Percentiles rank a stretch among this genome's conserved stretches.
These are phyloP conservation scores for Pterostichus madidus DNA, from an alignment of 2,888 invertebrate genomes.

Conservation along the genomic window DNA sequence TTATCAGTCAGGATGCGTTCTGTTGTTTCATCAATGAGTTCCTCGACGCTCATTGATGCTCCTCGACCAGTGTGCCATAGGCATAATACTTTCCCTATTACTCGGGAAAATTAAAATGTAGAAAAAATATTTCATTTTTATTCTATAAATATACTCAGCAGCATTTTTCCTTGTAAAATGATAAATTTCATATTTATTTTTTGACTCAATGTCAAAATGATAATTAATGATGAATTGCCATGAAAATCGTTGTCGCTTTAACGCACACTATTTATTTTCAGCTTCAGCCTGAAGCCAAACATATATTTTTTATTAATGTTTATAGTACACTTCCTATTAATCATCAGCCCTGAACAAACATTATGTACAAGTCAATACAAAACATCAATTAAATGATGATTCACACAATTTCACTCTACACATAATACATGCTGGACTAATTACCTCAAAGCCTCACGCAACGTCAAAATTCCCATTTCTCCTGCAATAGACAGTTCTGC, in stretches of 20 bases:
- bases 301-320: slow-evolving; percentile 5
- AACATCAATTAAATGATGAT: slow-evolving; percentile 21
- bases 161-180: not conserved
- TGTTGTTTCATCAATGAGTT: too few relatives aligned
- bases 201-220: slow-evolving; percentile 8
- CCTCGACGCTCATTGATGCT: too few relatives aligned
- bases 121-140: too few relatives aligned
- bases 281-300: not conserved
- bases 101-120: too few relatives aligned
- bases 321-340: slow-evolving; percentile 5
- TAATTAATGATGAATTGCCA: slow-evolving; percentile 36
- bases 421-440: not conserved
- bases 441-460: not conserved
- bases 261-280: slow-evolving; percentile 37
- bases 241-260: slow-evolving; percentile 35
- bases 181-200: slow-evolving; percentile 15
- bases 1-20: too few relatives aligned
- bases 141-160: too few relatives aligned
- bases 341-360: slow-evolving; percentile 13
- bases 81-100: too few relatives aligned
- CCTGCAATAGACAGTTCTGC: slow-evolving; percentile 31
- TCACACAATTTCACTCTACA: slow-evolving; percentile 4
- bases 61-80: too few relatives aligned
- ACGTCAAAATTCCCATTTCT: slow-evolving; percentile 2
- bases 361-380: slow-evolving; percentile 8